A percentile compares a stretch with the other conserved stretches of the same genome.
Evolutionary conservation across 2,113 vertebrate genomes (phyloP).

Genomic region (Petaurus breviceps): DNA sequence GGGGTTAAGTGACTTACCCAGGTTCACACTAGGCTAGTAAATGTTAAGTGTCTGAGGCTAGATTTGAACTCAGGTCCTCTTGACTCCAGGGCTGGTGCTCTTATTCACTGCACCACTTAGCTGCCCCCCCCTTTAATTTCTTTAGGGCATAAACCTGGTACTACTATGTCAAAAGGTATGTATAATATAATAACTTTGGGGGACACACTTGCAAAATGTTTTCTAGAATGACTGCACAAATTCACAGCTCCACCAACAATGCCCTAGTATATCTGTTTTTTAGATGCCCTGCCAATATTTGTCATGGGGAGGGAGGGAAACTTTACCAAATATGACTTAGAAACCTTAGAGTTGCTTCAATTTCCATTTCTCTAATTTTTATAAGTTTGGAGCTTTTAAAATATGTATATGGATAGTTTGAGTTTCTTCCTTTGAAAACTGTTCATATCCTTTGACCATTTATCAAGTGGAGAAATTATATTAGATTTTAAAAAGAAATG

Average conservation of each 20-base stretch:
- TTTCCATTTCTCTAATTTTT: slow-evolving; percentile 2
- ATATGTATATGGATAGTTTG: too few relatives aligned
- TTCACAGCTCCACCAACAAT: neutral
- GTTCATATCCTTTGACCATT: neutral
- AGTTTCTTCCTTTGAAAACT: slow-evolving; percentile 6
- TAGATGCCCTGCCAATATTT: neutral
- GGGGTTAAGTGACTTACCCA: too few relatives aligned
- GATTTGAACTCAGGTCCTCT: too few relatives aligned
- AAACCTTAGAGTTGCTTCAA: neutral
- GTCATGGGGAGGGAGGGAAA: neutral
- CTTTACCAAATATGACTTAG: neutral
- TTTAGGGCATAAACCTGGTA: neutral
- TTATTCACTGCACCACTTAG: too few relatives aligned
- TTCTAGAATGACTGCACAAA: neutral
- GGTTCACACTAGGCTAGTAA: too few relatives aligned
- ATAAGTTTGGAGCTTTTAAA: neutral
- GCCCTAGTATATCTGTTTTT: neutral
- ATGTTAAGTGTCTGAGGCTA: too few relatives aligned
- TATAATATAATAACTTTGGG: neutral
- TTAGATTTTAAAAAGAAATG: too few relatives aligned
- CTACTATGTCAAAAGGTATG: neutral
- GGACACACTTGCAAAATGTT: neutral
- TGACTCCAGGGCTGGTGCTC: too few relatives aligned
- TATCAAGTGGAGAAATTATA: neutral
- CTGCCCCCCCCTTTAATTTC: too few relatives aligned